Conservation (phyloP, 2,888 invertebrate species). For the Andrena bicolor region DNA sequence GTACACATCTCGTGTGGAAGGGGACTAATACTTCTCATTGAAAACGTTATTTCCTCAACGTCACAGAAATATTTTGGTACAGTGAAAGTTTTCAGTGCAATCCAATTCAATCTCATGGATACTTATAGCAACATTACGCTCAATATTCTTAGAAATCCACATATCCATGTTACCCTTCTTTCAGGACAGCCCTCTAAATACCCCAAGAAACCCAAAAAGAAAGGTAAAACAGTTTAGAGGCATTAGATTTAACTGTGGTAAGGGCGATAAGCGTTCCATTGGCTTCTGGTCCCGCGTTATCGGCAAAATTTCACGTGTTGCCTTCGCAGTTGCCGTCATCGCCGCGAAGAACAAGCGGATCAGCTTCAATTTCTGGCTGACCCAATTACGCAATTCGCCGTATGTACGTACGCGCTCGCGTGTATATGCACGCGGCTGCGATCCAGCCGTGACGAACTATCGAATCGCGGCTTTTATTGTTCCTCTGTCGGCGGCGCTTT, state of each 20-base stretch:
- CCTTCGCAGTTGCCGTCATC: conserved; percentile 56
- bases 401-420: conserved; percentile 41
- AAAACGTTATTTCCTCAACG: too few species aligned
- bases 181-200: too few species aligned
- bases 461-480: conserved; percentile 37
- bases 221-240: not conserved
- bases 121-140: too few species aligned
- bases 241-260: not conserved
- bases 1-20: too few species aligned
- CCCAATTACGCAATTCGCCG: conserved; percentile 81
- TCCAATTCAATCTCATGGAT: too few species aligned
- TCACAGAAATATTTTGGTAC: too few species aligned
- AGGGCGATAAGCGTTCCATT: conserved; percentile 38
- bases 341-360: conserved; percentile 57
- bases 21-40: too few species aligned
- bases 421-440: conserved; percentile 16
- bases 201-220: not conserved
- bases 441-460: conserved; percentile 34
- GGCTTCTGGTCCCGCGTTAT: conserved; percentile 45
- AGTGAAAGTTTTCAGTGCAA: too few species aligned
- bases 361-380: conserved; percentile 81
- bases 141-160: too few species aligned
- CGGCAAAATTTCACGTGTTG: conserved; percentile 61
- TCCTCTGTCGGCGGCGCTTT: conserved; percentile 24
- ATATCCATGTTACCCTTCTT: too few species aligned